These are phyloP conservation scores for Fringilla coelebs DNA, from an alignment of 2,797 vertebrate genomes.

Conservation along the genomic window DNA sequence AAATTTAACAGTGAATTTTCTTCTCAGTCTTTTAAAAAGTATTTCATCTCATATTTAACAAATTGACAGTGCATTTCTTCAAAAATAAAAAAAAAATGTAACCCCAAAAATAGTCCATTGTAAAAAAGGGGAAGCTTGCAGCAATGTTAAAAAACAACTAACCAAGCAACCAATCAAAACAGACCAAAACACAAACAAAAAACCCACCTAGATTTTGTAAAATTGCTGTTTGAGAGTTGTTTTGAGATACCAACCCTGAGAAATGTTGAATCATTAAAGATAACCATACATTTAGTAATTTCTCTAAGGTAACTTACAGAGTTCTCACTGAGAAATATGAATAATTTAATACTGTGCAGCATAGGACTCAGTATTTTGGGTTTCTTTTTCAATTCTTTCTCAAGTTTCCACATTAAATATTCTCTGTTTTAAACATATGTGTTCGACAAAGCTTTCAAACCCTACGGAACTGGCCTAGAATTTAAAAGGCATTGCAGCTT, in stretches of 20 bases:
- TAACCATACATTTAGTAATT: not conserved
- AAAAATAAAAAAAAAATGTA: not conserved
- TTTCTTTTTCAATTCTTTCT: not conserved
- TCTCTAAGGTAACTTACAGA: not conserved
- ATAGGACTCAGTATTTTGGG: not conserved
- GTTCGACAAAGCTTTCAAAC: not conserved
- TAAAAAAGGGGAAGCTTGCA: not conserved
- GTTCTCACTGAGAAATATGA: not conserved
- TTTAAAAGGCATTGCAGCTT: not conserved
- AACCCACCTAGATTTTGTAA: not conserved
- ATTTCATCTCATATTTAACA: not conserved
- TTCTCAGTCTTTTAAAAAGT: not conserved
- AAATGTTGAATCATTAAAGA: not conserved
- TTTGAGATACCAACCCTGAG: not conserved
- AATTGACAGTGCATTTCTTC: not conserved
- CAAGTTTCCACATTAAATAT: not conserved
- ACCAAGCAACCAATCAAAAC: not conserved
- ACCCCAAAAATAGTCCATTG: not conserved
- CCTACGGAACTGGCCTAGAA: not conserved
- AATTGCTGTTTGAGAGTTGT: not conserved
- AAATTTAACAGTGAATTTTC: not conserved
- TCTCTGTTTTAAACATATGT: not conserved
- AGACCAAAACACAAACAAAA: not conserved
- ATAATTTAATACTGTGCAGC: not conserved
- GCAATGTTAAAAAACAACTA: not conserved